Percentiles rank a stretch among this genome's conserved stretches.
Evolutionary conservation across 2,113 vertebrate species (phyloP).

Genomic region (Lophura nycthemera): DNA sequence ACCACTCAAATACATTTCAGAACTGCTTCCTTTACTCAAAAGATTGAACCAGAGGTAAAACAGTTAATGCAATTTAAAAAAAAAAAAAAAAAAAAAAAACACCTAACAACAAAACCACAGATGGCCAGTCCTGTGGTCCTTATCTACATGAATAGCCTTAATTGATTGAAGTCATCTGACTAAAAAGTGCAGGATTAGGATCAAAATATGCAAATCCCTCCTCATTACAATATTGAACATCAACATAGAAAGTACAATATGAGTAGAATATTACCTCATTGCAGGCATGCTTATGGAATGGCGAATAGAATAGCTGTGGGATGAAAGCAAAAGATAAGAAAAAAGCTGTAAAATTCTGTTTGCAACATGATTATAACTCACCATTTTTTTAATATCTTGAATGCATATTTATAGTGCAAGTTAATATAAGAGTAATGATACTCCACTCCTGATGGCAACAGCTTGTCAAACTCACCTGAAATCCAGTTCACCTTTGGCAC

Average conservation of each 20-base stretch:
- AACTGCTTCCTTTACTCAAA: slow-evolving; percentile 8
- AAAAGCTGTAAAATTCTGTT: slow-evolving; percentile 44
- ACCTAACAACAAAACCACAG: not conserved
- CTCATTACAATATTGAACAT: not conserved
- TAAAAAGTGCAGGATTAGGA: slow-evolving; percentile 17
- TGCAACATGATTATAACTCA: not conserved
- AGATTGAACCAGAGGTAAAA: slow-evolving; percentile 16
- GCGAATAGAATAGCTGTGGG: slow-evolving; percentile 91
- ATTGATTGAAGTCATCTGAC: slow-evolving; percentile 7
- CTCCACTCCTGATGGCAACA: not conserved
- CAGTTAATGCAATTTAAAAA: slow-evolving; percentile 19
- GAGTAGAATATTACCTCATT: slow-evolving; percentile 89
- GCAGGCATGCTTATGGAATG: slow-evolving; percentile 98
- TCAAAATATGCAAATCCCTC: not conserved
- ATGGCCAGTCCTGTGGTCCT: not conserved
- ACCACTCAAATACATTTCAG: slow-evolving; percentile 9
- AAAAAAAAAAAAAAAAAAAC: not conserved
- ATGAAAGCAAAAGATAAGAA: slow-evolving; percentile 73
- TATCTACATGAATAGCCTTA: slow-evolving; percentile 13
- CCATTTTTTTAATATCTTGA: not conserved
- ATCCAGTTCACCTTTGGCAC: not conserved
- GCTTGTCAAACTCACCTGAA: not conserved
- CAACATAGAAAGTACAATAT: not conserved
- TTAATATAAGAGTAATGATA: not conserved
- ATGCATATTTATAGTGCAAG: not conserved